A percentile compares a stretch with the other conserved stretches of the same genome.
phyloP scores from a whole-genome alignment of 2,888 invertebrate species.

The Drosophila melanosoma region DNA sequence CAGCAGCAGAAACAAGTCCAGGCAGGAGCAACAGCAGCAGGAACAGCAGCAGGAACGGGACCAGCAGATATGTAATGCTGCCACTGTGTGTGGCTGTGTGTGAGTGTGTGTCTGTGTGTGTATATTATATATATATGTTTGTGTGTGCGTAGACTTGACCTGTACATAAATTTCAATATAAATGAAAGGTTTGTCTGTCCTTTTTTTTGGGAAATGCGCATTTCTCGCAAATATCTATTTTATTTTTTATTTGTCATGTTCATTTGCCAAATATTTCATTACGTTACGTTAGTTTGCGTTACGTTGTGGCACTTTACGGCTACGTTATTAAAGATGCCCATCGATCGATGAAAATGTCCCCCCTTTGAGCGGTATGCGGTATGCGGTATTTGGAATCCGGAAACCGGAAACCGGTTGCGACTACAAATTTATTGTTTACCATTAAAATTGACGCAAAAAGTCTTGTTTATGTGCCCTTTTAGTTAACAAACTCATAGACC shows the following conservation, averaged over 20 bases:
- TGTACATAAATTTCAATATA: conserved; percentile 78
- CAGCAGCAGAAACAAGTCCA: conserved; percentile 57
- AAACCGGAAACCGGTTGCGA: conserved; percentile 32
- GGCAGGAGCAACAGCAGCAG: conserved; percentile 42
- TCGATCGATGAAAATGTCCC: conserved; percentile 24
- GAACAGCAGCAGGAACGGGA: conserved; percentile 67
- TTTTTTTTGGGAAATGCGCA: conserved; percentile 41
- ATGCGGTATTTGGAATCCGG: conserved; percentile 19
- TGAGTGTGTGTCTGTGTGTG: conserved; percentile 9
- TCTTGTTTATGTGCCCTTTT: conserved; percentile 79
- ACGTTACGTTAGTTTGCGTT: conserved; percentile 21
- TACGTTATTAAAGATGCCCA: conserved; percentile 46
- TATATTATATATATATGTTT: conserved; percentile 18
- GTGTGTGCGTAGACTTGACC: conserved; percentile 57
- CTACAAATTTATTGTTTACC: conserved; percentile 67
- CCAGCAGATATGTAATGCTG: conserved; percentile 61
- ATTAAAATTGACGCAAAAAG: conserved; percentile 75
- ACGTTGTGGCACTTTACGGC: neutral
- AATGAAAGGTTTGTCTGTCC: conserved; percentile 67
- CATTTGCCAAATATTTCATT: conserved; percentile 23
- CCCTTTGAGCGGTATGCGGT: conserved; percentile 2
- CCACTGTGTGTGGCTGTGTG: conserved; percentile 1
- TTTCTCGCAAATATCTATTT: conserved; percentile 53
- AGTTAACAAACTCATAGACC: conserved; percentile 79
- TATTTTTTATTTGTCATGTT: conserved; percentile 48